phyloP scores from a whole-genome alignment of 2,888 invertebrate species.

The Daptonema setosum region DNA sequence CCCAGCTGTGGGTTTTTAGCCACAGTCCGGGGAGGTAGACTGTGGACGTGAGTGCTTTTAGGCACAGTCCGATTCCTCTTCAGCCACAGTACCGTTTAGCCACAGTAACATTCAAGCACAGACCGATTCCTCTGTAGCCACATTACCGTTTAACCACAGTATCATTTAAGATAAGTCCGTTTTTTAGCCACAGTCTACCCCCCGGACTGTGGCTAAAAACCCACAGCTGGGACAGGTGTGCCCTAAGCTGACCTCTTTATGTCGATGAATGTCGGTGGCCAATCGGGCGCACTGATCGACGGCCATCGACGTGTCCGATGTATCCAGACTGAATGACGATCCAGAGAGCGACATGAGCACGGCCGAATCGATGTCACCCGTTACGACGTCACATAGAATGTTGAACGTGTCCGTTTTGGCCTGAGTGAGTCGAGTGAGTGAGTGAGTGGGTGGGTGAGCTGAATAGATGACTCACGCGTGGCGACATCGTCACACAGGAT shows the following conservation, averaged over 20 bases:
- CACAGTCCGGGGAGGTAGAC: no score
- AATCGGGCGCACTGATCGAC: constrained; percentile 32
- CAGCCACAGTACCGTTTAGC: no score
- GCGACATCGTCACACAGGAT: constrained; percentile 91
- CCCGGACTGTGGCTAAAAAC: no score
- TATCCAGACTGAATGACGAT: constrained; percentile 15
- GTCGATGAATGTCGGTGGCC: constrained; percentile 87
- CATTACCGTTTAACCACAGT: no score
- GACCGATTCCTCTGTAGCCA: no score
- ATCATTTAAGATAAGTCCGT: no score
- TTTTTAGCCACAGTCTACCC: no score
- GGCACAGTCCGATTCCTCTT: no score
- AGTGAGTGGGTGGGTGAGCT: neutral
- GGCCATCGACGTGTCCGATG: constrained; percentile 11
- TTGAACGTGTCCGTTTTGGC: constrained; percentile 91
- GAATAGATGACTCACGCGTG: neutral
- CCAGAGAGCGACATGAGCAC: neutral
- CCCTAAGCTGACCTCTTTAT: constrained; percentile 56
- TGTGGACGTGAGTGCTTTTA: no score
- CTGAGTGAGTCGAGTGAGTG: constrained; percentile 33
- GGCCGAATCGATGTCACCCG: constrained; percentile 31
- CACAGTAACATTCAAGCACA: no score
- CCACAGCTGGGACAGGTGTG: no score
- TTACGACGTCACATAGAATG: constrained; percentile 87
- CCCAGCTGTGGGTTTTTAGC: no score